Evolutionary conservation across 2,113 vertebrate genomes (phyloP).

Genomic region (Saiga tatarica): DNA sequence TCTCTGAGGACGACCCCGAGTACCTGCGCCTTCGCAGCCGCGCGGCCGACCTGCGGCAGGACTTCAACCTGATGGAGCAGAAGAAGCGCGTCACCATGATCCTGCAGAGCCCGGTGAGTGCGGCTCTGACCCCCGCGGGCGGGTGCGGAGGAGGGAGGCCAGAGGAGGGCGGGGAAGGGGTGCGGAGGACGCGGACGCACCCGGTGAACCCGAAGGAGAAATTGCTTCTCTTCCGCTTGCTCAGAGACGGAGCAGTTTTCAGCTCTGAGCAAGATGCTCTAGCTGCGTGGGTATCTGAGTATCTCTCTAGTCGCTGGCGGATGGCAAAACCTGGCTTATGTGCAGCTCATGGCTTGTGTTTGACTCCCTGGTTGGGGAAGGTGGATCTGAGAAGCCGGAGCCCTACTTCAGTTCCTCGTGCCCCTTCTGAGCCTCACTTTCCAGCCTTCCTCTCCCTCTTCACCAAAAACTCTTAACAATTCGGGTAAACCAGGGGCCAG

Average conservation of each 20-base stretch:
- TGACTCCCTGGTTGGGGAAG: neutral
- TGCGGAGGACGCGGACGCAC: no score
- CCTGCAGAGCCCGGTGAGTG: constrained; percentile 92
- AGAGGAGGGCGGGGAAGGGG: rapidly evolving
- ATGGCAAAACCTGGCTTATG: neutral
- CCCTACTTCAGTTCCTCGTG: neutral
- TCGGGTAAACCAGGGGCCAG: rapidly evolving
- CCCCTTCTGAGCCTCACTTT: neutral
- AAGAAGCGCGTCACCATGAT: constrained; percentile 95
- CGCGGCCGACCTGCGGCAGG: constrained; percentile 83
- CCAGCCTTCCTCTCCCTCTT: neutral
- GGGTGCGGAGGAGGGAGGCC: rapidly evolving
- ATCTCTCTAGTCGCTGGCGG: neutral
- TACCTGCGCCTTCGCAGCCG: constrained; percentile 83
- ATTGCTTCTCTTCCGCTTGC: neutral
- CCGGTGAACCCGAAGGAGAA: neutral
- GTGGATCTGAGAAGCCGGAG: neutral
- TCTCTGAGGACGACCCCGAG: constrained; percentile 87
- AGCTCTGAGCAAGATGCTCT: neutral
- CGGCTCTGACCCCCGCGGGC: rapidly evolving
- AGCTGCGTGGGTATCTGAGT: neutral
- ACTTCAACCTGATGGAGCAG: constrained; percentile 88
- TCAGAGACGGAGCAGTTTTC: neutral
- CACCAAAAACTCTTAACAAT: neutral
- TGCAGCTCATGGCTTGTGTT: neutral